These are phyloP conservation scores for Coluber constrictor DNA, from an alignment of 2,797 vertebrate genomes.

Conservation along the genomic window DNA sequence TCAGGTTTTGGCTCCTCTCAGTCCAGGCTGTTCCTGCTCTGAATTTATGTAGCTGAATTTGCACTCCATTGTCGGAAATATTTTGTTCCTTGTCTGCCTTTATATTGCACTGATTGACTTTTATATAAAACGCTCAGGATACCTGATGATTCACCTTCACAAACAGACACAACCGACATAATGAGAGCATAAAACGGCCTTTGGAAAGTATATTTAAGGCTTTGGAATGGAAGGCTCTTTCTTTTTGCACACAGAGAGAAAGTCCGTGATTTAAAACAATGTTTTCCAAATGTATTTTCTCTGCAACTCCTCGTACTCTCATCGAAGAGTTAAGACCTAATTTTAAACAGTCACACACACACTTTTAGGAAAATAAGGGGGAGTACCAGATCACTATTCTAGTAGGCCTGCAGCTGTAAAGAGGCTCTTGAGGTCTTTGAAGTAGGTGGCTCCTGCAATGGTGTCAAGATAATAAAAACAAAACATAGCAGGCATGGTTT, in stretches of 20 bases:
- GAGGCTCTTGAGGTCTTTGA: constrained; percentile 1
- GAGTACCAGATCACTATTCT: background rate
- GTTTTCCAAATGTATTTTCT: background rate
- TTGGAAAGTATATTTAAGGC: background rate
- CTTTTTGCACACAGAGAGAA: too few species aligned
- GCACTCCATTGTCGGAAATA: background rate
- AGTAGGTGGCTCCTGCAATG: constrained; percentile 11
- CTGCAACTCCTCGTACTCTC: background rate
- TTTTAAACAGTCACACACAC: background rate
- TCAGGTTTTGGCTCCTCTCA: background rate
- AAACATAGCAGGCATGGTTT: background rate
- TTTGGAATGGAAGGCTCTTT: background rate
- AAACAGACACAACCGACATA: background rate
- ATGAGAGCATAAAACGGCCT: background rate
- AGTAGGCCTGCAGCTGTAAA: constrained; percentile 16
- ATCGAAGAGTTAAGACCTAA: background rate
- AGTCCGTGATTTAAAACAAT: background rate
- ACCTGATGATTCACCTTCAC: background rate
- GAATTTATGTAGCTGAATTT: background rate
- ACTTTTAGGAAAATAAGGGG: background rate
- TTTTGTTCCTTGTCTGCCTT: background rate
- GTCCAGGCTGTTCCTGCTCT: background rate
- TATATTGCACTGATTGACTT: background rate
- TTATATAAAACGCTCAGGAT: background rate
- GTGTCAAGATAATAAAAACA: constrained; percentile 15